Conservation (phyloP, 2,113 vertebrate genomes). For the Callipepla californica region DNA sequence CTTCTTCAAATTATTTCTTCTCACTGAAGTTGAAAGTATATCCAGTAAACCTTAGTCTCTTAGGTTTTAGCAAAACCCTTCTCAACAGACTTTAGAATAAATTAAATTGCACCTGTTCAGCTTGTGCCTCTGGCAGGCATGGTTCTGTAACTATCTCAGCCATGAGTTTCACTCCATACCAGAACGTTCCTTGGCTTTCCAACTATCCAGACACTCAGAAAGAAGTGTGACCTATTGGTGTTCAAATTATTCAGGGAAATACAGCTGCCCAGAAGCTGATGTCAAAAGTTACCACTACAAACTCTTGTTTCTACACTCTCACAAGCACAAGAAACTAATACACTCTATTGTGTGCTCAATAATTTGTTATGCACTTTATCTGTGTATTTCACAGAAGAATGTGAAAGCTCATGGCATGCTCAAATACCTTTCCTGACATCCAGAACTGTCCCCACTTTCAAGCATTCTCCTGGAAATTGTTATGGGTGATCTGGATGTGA, state of each 20-base stretch:
- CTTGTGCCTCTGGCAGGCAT: background rate
- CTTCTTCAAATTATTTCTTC: background rate
- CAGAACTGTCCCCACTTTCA: background rate
- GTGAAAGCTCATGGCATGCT: background rate
- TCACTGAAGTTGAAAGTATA: background rate
- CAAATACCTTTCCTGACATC: background rate
- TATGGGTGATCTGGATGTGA: background rate
- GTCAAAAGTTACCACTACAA: background rate
- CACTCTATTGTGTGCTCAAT: background rate
- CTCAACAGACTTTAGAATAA: background rate
- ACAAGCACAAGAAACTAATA: background rate
- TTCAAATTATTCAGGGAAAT: background rate
- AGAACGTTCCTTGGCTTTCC: background rate
- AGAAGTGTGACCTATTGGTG: background rate
- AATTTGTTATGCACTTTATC: background rate
- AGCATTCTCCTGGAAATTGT: background rate
- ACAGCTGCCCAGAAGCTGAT: background rate
- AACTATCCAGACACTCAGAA: background rate
- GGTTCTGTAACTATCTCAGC: accelerated
- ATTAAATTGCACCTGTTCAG: background rate
- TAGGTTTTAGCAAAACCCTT: background rate
- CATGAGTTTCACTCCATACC: background rate
- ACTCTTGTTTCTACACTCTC: background rate
- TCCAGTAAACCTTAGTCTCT: background rate
- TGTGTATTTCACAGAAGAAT: background rate